Base-by-base conservation (phyloP, 2,797 vertebrate species). In the Astyanax mexicanus region DNA sequence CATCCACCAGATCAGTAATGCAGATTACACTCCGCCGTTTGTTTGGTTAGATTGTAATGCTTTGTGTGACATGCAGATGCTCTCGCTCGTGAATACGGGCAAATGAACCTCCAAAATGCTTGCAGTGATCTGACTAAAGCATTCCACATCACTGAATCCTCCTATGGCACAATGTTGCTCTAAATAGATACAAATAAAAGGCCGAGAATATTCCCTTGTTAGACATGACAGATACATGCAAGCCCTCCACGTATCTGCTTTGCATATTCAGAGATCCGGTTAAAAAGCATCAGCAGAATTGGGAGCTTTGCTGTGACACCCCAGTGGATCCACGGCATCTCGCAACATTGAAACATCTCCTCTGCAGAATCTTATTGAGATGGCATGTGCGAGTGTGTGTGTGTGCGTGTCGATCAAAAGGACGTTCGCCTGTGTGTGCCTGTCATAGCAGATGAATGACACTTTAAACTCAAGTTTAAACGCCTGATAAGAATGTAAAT, bases 71-170 rank as follows among this genome's bases (percentile, higher is more conserved):
- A 12, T 13, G 12, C 68, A 65, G 38, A 68, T 65, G 67, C 67
- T 64, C 54, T 69, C 74, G 23, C 60, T 62, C 37, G 47, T 29
- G 8, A 54, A 61, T 47, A 8, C 57, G 57, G 32, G 15, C 9
- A 60, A 45, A 72, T 60, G 4, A 62, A 60, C 47, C 66, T 19
- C 37, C 44, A 13, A 54, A 49, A 74, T n/a, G 21, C 29, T 19
- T 3, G 61, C 47, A 27, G 55, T 86, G 86, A 83, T 90, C 83
- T 86, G 87, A 89, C 84, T 87, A 69, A 81, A 86, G 85, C 85
- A 80, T 91, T 90, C 84, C 80, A 78, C 80, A 84, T 0, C 80
- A 85, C 87, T 87, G 85, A 83, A 84, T 80, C 82, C 86, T 80
- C 84, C 74, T 84, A 86, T 85, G 74, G 77, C 85, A 89, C 88